phyloP scores from a whole-genome alignment of 2,888 invertebrate species.

The Lordiphosa andalusiaca region DNA sequence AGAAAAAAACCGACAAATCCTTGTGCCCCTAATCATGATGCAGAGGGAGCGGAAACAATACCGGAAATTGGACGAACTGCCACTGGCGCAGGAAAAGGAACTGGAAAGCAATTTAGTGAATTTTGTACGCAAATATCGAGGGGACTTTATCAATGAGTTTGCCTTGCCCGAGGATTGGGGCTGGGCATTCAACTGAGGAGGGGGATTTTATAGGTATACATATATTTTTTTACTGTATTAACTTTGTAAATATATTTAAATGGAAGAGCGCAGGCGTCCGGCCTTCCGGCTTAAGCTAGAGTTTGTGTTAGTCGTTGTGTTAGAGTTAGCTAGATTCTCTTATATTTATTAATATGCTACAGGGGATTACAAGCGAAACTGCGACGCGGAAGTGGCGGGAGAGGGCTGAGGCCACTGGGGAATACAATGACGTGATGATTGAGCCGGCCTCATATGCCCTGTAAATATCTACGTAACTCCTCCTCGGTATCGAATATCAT shows the following conservation, averaged over 20 bases:
- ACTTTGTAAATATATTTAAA: background rate
- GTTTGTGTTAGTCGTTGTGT: constrained; percentile 20
- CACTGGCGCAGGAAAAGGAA: constrained; percentile 19
- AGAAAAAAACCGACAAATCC: constrained; percentile 22
- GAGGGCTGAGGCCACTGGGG: constrained; percentile 67
- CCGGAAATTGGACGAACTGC: constrained; percentile 1
- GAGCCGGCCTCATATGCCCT: constrained; percentile 79
- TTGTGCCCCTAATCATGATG: constrained; percentile 29
- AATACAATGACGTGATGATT: constrained; percentile 76
- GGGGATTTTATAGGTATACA: constrained; percentile 1
- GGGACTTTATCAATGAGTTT: constrained; percentile 60
- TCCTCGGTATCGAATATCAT: constrained; percentile 99
- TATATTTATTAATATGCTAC: constrained; percentile 28
- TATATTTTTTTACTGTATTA: constrained; percentile 17
- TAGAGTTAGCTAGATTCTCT: constrained; percentile 28
- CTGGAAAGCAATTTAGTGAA: constrained; percentile 57
- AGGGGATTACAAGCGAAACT: constrained; percentile 28
- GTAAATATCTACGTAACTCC: constrained; percentile 88
- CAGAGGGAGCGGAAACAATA: constrained; percentile 1
- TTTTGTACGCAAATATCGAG: constrained; percentile 59
- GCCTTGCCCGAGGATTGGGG: constrained; percentile 67
- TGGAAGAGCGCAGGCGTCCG: background rate
- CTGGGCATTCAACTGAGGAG: background rate
- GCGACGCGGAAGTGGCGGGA: constrained; percentile 9
- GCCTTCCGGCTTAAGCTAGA: constrained; percentile 21